Conservation (phyloP, 53 echinoderm and acorn worm genomes). For the Luidia sarsii region DNA sequence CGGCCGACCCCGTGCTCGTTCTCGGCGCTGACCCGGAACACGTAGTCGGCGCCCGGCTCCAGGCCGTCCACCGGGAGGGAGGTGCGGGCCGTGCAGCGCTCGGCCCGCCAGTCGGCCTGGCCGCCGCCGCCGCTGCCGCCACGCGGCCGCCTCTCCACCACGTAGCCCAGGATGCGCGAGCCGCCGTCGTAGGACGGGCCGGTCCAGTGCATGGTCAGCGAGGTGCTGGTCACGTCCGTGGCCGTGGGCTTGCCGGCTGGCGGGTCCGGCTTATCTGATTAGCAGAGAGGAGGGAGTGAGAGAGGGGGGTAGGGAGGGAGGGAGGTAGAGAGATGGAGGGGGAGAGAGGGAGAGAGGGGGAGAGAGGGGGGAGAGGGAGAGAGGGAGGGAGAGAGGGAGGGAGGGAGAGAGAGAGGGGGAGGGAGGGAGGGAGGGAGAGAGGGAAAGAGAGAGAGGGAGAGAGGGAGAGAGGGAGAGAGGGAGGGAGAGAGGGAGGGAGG, state of each 20-base stretch:
- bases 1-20: slow-evolving; percentile 85
- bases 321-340: not conserved
- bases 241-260: slow-evolving; percentile 89
- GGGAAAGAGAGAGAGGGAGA: too few species aligned
- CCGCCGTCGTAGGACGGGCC: slow-evolving; percentile 95
- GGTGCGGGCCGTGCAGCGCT: slow-evolving; percentile 64
- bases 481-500: too few species aligned
- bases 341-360: too few species aligned
- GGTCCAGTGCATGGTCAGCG: slow-evolving; percentile 82
- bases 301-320: too few species aligned
- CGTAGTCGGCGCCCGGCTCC: slow-evolving; percentile 77
- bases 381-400: too few species aligned
- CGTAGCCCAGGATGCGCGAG: slow-evolving; percentile 84
- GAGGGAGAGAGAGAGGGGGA: too few species aligned
- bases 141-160: too few species aligned
- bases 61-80: slow-evolving; percentile 76
- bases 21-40: slow-evolving; percentile 90
- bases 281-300: not conserved
- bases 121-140: too few species aligned
- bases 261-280: slow-evolving; percentile 91
- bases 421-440: too few species aligned
- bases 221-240: slow-evolving; percentile 66
- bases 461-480: too few species aligned
- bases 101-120: slow-evolving; percentile 64
- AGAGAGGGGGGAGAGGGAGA: too few species aligned